phyloP scores from a whole-genome alignment of 2,797 vertebrate genomes.

The Sebastes matsubarae region DNA sequence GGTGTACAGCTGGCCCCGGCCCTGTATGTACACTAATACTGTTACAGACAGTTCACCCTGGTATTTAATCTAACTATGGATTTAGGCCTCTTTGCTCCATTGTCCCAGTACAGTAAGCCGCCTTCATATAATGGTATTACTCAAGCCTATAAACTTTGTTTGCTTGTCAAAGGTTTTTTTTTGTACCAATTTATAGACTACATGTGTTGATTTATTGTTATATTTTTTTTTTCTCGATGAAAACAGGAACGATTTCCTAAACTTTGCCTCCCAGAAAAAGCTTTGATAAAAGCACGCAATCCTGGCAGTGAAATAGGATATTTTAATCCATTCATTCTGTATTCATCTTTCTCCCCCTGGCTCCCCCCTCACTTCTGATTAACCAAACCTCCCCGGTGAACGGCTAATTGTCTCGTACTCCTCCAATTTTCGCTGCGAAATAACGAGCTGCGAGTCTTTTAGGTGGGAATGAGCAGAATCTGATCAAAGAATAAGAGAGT shows the following conservation, averaged over 20 bases:
- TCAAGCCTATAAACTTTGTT: conserved; percentile 34
- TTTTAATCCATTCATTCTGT: conserved; percentile 43
- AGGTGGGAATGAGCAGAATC: conserved; percentile 40
- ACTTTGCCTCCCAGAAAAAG: not conserved
- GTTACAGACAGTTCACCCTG: conserved; percentile 69
- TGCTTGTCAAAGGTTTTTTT: not conserved
- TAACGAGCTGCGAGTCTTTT: conserved; percentile 52
- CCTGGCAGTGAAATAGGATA: not conserved
- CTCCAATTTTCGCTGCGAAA: conserved; percentile 49
- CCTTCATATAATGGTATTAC: conserved; percentile 53
- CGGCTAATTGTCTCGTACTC: conserved; percentile 59
- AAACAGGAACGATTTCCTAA: not conserved
- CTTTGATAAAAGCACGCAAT: conserved; percentile 1
- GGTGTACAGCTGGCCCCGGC: conserved; percentile 68
- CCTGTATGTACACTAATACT: conserved; percentile 66
- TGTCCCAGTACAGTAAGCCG: conserved; percentile 55
- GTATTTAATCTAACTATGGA: conserved; percentile 80
- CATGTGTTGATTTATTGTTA: not conserved
- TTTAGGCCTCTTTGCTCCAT: conserved; percentile 68
- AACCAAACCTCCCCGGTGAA: conserved; percentile 52
- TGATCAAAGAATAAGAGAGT: conserved; percentile 48
- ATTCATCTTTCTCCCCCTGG: conserved; percentile 1
- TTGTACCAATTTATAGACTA: not conserved
- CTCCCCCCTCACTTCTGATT: conserved; percentile 22
- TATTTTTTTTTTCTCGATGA: not conserved